Evolutionary conservation across 2,113 vertebrate species (phyloP), one percentile per base, ranked within the genome.

Genomic region (Coptodon bakossiorum): DNA sequence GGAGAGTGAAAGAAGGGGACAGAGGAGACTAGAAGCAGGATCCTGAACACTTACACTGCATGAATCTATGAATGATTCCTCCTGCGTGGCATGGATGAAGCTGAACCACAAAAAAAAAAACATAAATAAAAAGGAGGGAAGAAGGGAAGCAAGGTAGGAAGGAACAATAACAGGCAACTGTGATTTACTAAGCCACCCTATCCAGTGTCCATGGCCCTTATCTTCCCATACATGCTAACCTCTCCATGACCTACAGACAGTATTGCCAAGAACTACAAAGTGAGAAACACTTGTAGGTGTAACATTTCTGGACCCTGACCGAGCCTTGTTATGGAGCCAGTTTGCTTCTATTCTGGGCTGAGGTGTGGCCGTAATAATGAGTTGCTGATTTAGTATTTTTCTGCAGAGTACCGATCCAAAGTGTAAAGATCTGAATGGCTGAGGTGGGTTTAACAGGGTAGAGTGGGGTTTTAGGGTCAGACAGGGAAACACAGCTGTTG

Each of bases 311-410:
- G 84, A 68, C 68, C 82, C 80, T 88, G 88, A 84, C 85, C 45
- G 52, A 82, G 63, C 76, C 80, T 81, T 66, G 89, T 89, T 91
- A 86, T 76, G 45, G 81, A 89, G 81, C 80, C 86, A 48, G 80
- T 63, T 81, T 90, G 56, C 53, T 86, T 92, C 89, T 92, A 91
- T 91, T 92, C 89, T 84, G 59, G 87, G 85, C 85, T 48, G 52
- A 86, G 87, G 92, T 85, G 91, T 89, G 91, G 90, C 85, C 4
- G 6, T 88, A 92, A 11, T 88, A 92, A 93, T 84, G 86, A 94
- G 87, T 90, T 90, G 91, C 91, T 87, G 92, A 90, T 90, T 85
- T 86, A 78, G 80, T 90, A 40, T 63, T 56, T 92, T 93, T 93
- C 22, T 84, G 40, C 50, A 43, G 83, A 79, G 79, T 29, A 53